These are phyloP conservation scores for Brachycybe producta DNA, from an alignment of 2,888 invertebrate genomes.

Conservation along the genomic window DNA sequence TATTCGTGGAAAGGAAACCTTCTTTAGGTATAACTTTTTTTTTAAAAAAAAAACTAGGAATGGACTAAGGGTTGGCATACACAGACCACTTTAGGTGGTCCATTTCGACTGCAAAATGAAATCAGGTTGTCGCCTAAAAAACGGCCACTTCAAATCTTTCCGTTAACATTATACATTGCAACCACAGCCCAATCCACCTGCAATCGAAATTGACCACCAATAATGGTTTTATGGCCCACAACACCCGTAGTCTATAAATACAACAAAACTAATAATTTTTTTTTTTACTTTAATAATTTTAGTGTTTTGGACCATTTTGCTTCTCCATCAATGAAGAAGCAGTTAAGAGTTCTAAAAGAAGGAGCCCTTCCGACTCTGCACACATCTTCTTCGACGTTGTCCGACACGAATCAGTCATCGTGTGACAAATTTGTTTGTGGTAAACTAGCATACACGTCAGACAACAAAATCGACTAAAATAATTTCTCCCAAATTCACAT, in stretches of 20 bases:
- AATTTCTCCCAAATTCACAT: neutral
- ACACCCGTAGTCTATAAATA: too few relatives aligned
- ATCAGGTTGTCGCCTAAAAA: too few relatives aligned
- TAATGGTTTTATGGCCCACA: too few relatives aligned
- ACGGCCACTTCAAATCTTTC: too few relatives aligned
- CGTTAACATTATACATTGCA: too few relatives aligned
- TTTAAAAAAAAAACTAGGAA: neutral
- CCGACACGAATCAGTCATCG: too few relatives aligned
- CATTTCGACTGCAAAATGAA: neutral
- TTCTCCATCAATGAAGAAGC: conserved; percentile 13
- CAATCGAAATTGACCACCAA: too few relatives aligned
- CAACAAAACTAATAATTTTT: neutral
- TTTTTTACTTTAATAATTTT: neutral
- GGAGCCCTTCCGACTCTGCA: conserved; percentile 6
- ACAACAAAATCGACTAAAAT: conserved; percentile 13
- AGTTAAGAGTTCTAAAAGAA: conserved; percentile 9
- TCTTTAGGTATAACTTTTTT: conserved; percentile 20
- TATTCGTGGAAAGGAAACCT: conserved; percentile 20
- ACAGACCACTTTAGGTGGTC: too few relatives aligned
- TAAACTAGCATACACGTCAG: conserved; percentile 5
- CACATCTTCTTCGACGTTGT: neutral
- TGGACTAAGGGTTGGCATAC: neutral
- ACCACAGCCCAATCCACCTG: too few relatives aligned
- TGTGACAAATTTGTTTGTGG: conserved; percentile 9
- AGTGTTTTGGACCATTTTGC: conserved; percentile 14